Conservation (phyloP, 2,888 invertebrate species). For the Dicranocentrus wangi region DNA sequence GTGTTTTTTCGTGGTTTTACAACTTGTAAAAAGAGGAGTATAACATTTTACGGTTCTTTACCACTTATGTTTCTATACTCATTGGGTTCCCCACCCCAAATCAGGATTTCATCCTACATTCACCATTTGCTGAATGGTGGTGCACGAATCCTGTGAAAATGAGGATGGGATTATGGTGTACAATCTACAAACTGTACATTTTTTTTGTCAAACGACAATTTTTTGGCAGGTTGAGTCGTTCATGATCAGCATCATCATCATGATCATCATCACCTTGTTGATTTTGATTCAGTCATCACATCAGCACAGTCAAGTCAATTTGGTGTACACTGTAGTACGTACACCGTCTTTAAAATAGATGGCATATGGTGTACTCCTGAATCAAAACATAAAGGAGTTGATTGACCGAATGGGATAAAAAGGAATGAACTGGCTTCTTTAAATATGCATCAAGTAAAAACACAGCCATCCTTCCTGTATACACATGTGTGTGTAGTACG, state of each 20-base stretch:
- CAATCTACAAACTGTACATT: background rate
- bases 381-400: slow-evolving; percentile 50
- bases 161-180: background rate
- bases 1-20: slow-evolving; percentile 18
- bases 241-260: slow-evolving; percentile 19
- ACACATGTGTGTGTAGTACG: background rate
- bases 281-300: slow-evolving; percentile 4
- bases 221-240: slow-evolving; percentile 20
- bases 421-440: slow-evolving; percentile 25
- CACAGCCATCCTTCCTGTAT: background rate
- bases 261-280: slow-evolving; percentile 16
- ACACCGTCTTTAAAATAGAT: background rate
- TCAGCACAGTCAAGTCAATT: background rate
- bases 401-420: slow-evolving; percentile 42
- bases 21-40: slow-evolving; percentile 8
- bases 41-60: slow-evolving; percentile 18
- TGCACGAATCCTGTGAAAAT: background rate
- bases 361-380: slow-evolving; percentile 5
- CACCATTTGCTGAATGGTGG: background rate
- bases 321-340: background rate
- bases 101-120: background rate
- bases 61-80: no score
- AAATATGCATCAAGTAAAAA: background rate
- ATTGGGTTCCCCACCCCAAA: background rate
- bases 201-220: background rate